These are phyloP conservation scores for Myotis yumanensis DNA, from an alignment of 2,113 vertebrate genomes.

Conservation along the genomic window DNA sequence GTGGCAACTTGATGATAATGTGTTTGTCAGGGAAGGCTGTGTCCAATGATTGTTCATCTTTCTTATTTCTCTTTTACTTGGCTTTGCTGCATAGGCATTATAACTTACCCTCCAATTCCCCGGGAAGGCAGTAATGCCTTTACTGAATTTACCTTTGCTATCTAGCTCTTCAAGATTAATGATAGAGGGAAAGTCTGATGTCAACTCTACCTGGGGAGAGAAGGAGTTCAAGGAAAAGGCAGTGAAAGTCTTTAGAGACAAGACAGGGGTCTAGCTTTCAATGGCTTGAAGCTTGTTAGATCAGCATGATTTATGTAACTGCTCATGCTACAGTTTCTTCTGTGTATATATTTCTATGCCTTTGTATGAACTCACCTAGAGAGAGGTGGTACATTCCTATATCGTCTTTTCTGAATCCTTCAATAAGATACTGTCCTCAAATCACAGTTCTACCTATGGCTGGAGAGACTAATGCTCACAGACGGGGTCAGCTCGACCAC, in stretches of 20 bases:
- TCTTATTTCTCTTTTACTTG: slow-evolving; percentile 21
- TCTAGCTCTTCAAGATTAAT: slow-evolving; percentile 56
- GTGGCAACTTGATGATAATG: slow-evolving; percentile 45
- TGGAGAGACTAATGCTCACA: neutral
- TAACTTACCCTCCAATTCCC: slow-evolving; percentile 14
- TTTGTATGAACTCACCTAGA: slow-evolving; percentile 6
- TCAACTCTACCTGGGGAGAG: slow-evolving; percentile 31
- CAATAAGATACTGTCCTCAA: neutral
- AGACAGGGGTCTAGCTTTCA: slow-evolving; percentile 12
- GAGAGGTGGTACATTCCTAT: neutral
- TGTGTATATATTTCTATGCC: neutral
- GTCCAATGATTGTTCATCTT: slow-evolving; percentile 49
- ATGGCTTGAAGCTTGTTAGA: slow-evolving; percentile 47
- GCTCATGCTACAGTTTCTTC: neutral
- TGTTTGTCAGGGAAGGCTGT: slow-evolving; percentile 3
- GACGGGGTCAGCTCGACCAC: neutral
- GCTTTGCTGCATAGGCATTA: slow-evolving; percentile 17
- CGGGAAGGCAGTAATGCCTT: slow-evolving; percentile 5
- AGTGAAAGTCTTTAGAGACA: slow-evolving; percentile 49
- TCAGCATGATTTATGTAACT: slow-evolving; percentile 64
- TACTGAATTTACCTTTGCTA: slow-evolving; percentile 54
- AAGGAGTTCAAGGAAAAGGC: slow-evolving; percentile 43
- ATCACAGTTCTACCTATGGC: neutral
- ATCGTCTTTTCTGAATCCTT: neutral
- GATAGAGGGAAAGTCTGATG: slow-evolving; percentile 35